These are phyloP conservation scores for Heteromormyrus szaboi DNA, from an alignment of 2,797 vertebrate species.

Conservation along the genomic window DNA sequence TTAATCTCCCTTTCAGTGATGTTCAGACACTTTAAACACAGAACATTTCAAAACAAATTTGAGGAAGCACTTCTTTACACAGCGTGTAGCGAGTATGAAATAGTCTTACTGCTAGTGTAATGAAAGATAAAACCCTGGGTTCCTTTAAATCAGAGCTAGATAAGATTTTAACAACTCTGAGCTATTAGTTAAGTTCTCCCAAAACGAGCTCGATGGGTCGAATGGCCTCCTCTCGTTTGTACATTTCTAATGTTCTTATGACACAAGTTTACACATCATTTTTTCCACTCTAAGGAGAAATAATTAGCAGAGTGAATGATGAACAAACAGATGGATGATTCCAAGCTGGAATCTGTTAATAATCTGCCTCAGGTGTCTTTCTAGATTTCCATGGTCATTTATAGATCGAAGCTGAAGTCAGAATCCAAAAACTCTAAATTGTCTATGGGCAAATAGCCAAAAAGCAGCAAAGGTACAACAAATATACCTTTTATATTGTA, in stretches of 20 bases:
- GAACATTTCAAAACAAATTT: too few relatives aligned
- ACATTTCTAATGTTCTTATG: too few relatives aligned
- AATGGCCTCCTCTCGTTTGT: too few relatives aligned
- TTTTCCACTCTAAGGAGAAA: not conserved
- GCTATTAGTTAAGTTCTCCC: too few relatives aligned
- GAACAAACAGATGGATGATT: not conserved
- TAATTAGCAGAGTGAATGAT: not conserved
- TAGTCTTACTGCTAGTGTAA: too few relatives aligned
- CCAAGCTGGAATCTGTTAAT: not conserved
- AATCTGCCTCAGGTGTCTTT: not conserved
- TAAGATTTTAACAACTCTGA: too few relatives aligned
- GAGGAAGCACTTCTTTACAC: too few relatives aligned
- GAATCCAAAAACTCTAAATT: not conserved
- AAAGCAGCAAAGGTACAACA: not conserved
- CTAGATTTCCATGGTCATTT: not conserved
- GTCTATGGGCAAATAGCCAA: not conserved
- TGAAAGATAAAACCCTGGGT: too few relatives aligned
- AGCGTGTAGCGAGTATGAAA: too few relatives aligned
- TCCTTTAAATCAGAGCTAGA: too few relatives aligned
- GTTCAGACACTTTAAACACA: not conserved
- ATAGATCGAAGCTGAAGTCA: not conserved
- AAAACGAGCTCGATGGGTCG: too few relatives aligned
- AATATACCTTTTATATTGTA: too few relatives aligned
- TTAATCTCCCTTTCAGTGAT: not conserved
- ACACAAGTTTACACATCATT: not conserved